Evolutionary conservation across 2,113 vertebrate genomes (phyloP), one percentile per base, ranked within the genome.

Genomic region (Hypanus sabinus): DNA sequence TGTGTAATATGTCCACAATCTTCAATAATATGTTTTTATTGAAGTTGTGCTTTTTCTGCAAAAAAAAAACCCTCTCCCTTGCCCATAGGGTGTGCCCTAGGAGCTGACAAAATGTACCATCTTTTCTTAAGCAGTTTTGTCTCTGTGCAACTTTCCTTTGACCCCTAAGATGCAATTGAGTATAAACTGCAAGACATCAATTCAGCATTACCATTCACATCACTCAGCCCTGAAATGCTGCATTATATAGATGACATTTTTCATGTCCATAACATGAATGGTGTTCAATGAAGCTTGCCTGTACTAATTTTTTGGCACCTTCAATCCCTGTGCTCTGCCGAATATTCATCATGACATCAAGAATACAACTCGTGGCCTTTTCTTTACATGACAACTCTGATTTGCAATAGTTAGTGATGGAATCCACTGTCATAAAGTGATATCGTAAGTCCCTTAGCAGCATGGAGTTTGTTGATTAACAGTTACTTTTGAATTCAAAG

Each of bases 341-440:
- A 62, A 88, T 88, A 60, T 88, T 62, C 57, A 11, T 90, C 85
- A 90, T 90, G 65, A 18, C 33, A n/a, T 65, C 1, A 65, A 30
- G 60, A 90, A 16, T 90, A 33, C 60, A 65, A 62, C 65, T 90
- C 62, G 33, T 88, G n/a, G 85, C 27, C 24, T 62, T 87, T 87
- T 87, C 83, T 62, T 87, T 33, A 88, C 57, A 62, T 88, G 85
- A 88, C 85, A 88, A 30, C 57, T 62, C 57, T 88, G 85, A 90
- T 90, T 90, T 90, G 60, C 65, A n/a, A 65, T 68, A n/a, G 16
- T 65, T 65, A 90, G 30, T 60, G 33, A 3, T n/a, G 60, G 24
- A 65, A 90, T 65, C 60, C 65, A 18, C 30, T 90, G 18, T 8
- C 16, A 30, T 90, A 33, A 60, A n/a, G 30, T 90, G 60, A n/a